phyloP scores from a whole-genome alignment of 2,113 vertebrate species.

The Anguilla japonica region DNA sequence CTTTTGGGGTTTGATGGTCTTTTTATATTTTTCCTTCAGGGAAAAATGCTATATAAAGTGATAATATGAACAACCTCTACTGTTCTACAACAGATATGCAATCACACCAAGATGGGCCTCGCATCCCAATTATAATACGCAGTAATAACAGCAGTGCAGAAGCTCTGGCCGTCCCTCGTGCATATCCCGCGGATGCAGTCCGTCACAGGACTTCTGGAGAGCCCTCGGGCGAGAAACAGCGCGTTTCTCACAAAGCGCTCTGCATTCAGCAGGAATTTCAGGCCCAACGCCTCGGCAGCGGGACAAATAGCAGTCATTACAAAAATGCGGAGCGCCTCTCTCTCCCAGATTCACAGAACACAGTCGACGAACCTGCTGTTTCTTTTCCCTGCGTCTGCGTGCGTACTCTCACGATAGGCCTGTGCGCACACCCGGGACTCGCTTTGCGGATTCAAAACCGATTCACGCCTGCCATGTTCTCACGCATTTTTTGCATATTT shows the following conservation, averaged over 20 bases:
- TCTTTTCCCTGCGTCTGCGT: neutral
- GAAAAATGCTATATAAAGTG: too few relatives aligned
- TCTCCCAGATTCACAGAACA: neutral
- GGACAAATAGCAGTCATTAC: conserved; percentile 22
- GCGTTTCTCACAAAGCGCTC: conserved; percentile 12
- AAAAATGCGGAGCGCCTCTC: neutral
- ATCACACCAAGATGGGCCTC: neutral
- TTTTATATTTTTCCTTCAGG: too few relatives aligned
- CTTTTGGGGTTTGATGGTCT: neutral
- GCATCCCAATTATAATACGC: neutral
- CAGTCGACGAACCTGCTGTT: neutral
- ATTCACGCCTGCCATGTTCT: neutral
- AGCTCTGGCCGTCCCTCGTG: neutral
- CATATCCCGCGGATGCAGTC: neutral
- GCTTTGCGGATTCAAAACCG: neutral
- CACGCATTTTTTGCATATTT: neutral
- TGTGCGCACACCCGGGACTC: neutral
- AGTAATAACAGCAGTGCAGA: neutral
- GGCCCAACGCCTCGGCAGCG: neutral
- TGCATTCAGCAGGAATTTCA: neutral
- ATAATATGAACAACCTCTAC: too few relatives aligned
- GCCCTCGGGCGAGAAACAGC: neutral
- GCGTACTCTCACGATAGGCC: neutral
- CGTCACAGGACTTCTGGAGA: neutral
- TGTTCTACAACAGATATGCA: neutral